Conservation (phyloP, 2,797 vertebrate species). For the Luscinia luscinia region DNA sequence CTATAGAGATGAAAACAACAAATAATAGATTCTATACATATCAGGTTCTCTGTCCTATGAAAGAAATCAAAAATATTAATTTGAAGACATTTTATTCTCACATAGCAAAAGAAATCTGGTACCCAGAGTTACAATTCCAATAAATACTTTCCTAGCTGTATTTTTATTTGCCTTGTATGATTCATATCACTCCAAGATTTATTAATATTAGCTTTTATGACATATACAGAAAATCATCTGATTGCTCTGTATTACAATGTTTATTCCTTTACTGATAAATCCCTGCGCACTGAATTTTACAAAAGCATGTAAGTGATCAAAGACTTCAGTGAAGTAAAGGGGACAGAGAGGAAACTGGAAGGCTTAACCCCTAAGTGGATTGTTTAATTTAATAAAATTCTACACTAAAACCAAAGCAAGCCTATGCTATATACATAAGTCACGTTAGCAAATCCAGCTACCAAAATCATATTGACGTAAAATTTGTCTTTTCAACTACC, state of each 20-base stretch:
- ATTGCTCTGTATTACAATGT: neutral
- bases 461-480: neutral
- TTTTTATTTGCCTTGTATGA: neutral
- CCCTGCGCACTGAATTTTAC: neutral
- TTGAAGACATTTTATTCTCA: neutral
- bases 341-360: neutral
- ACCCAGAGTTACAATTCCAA: neutral
- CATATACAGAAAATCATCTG: neutral
- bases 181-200: neutral
- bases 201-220: neutral
- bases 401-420: neutral
- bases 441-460: neutral
- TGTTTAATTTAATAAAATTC: neutral
- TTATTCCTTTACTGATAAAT: neutral
- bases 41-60: neutral
- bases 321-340: neutral
- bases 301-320: neutral
- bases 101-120: neutral
- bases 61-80: neutral
- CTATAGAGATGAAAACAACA: accelerated
- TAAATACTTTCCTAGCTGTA: neutral
- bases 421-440: neutral
- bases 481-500: neutral
- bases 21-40: accelerated
- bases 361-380: neutral